Percentiles rank a stretch among this genome's conserved stretches.
Evolutionary conservation across 2,797 vertebrate species (phyloP).

Genomic region (Periparus ater): DNA sequence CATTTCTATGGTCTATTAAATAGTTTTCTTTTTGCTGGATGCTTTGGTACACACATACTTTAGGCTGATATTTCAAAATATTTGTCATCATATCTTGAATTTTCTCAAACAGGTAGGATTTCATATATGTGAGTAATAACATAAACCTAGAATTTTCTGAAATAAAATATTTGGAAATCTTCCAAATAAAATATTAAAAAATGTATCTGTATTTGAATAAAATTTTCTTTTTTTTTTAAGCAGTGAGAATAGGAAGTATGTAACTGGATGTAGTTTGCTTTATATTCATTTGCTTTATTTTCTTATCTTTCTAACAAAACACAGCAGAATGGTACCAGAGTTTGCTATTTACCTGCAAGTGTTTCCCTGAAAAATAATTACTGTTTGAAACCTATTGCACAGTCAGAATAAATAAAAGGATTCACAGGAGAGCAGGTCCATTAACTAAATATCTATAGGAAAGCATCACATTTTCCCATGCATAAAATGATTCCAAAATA

Average conservation of each 20-base stretch:
- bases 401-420: not conserved
- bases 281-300: not conserved
- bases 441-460: not conserved
- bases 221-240: not conserved
- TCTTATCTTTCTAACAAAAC: not conserved
- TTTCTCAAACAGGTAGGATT: not conserved
- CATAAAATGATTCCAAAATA: accelerated
- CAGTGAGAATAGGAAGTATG: not conserved
- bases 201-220: not conserved
- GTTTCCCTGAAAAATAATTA: not conserved
- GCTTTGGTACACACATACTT: not conserved
- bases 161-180: not conserved
- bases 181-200: not conserved
- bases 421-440: not conserved
- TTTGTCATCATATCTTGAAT: not conserved
- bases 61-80: not conserved
- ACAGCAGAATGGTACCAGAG: not conserved
- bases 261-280: not conserved
- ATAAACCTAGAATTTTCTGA: not conserved
- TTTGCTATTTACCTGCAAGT: not conserved
- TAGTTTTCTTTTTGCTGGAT: not conserved
- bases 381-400: not conserved
- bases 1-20: not conserved
- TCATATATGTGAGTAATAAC: not conserved
- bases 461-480: not conserved